phyloP scores from a whole-genome alignment of 2,888 invertebrate genomes.

The Caradrina clavipalpis region DNA sequence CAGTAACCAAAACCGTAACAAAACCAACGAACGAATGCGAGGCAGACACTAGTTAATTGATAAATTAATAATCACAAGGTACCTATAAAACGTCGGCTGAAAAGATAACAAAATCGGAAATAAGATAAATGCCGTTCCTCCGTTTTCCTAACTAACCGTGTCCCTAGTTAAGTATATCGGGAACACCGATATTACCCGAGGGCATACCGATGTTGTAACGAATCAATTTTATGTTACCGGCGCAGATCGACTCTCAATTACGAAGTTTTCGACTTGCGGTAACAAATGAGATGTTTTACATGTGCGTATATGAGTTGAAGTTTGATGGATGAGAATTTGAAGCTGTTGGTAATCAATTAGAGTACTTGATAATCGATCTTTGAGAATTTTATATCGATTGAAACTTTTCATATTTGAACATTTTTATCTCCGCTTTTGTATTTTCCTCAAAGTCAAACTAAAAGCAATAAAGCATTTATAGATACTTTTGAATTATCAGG shows the following conservation, averaged over 20 bases:
- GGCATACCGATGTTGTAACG: constrained; percentile 26
- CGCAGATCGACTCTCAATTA: constrained; percentile 34
- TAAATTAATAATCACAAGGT: background rate
- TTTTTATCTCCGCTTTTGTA: too few relatives aligned
- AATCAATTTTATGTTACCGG: constrained; percentile 45
- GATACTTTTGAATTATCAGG: too few relatives aligned
- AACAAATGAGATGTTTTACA: constrained; percentile 39
- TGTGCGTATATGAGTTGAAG: background rate
- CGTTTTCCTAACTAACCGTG: constrained; percentile 35
- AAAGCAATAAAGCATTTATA: too few relatives aligned
- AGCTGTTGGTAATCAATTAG: background rate
- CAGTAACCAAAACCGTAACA: too few relatives aligned
- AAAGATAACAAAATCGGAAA: background rate
- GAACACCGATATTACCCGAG: constrained; percentile 20
- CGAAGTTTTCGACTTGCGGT: constrained; percentile 23
- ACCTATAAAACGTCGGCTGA: background rate
- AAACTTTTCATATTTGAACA: background rate
- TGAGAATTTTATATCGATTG: background rate
- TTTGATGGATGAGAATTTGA: constrained; percentile 11
- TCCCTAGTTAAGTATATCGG: constrained; percentile 10
- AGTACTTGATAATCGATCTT: background rate
- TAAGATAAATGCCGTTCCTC: background rate
- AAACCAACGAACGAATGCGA: too few relatives aligned
- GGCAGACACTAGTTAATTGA: background rate
- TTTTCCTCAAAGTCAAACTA: too few relatives aligned